Evolutionary conservation across 2,113 vertebrate species (phyloP).

Genomic region (Syngnathus typhle): DNA sequence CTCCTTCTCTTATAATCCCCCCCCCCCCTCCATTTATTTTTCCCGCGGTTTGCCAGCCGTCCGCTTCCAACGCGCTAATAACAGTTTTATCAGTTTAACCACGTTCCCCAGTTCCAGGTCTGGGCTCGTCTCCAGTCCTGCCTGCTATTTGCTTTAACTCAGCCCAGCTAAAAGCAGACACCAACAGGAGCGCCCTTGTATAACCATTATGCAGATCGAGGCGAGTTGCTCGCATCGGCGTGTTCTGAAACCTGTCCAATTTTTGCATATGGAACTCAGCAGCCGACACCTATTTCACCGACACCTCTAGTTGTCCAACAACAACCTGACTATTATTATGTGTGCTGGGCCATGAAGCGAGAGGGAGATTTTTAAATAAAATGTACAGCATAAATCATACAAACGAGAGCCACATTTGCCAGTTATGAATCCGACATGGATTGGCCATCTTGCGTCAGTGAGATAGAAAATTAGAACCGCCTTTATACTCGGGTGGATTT

Average conservation of each 20-base stretch:
- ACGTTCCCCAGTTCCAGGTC: slow-evolving; percentile 53
- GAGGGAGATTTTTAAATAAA: slow-evolving; percentile 15
- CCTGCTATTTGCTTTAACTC: slow-evolving; percentile 39
- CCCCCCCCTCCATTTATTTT: slow-evolving; percentile 6
- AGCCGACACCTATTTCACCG: slow-evolving; percentile 46
- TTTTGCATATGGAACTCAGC: slow-evolving; percentile 48
- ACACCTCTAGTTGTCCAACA: slow-evolving; percentile 34
- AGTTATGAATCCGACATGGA: slow-evolving; percentile 8
- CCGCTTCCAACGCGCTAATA: slow-evolving; percentile 51
- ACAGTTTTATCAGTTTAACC: slow-evolving; percentile 67
- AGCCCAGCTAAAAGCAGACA: slow-evolving; percentile 38
- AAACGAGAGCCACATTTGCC: slow-evolving; percentile 26
- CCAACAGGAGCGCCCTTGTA: slow-evolving; percentile 48
- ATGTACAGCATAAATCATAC: slow-evolving; percentile 20
- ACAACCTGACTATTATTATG: slow-evolving; percentile 22
- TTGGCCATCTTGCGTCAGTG: slow-evolving; percentile 13
- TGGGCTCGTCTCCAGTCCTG: slow-evolving; percentile 48
- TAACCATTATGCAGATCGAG: slow-evolving; percentile 38
- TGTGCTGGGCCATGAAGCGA: slow-evolving; percentile 18
- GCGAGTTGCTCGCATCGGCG: slow-evolving; percentile 1
- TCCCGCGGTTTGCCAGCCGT: slow-evolving; percentile 35
- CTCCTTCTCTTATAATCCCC: slow-evolving; percentile 27
- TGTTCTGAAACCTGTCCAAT: slow-evolving; percentile 40
- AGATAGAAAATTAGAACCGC: slow-evolving; percentile 6
- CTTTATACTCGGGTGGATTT: slow-evolving; percentile 3